Evolutionary conservation across 2,888 invertebrate genomes (phyloP).

Genomic region (Pollenia griseotomentosa): DNA sequence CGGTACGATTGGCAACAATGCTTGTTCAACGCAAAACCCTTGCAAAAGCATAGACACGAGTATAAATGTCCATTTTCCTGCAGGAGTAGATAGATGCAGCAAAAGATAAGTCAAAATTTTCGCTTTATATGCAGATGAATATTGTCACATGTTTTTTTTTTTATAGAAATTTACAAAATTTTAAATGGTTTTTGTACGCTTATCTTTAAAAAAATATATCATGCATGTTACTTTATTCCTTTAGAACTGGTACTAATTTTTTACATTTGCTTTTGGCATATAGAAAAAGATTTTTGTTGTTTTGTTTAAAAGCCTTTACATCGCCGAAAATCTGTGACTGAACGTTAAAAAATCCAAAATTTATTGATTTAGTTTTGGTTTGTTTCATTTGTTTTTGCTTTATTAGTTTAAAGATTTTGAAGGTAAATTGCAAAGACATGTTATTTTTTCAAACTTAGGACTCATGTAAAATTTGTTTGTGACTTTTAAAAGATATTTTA

Average conservation of each 20-base stretch:
- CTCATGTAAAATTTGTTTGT: too few species aligned
- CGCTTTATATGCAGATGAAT: constrained; percentile 38
- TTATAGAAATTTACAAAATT: neutral
- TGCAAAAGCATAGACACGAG: neutral
- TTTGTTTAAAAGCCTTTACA: neutral
- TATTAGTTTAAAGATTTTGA: neutral
- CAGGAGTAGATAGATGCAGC: neutral
- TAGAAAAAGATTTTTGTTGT: neutral
- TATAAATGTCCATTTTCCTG: constrained; percentile 3
- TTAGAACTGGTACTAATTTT: too few species aligned
- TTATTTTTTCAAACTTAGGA: too few species aligned
- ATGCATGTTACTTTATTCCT: neutral
- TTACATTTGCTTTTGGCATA: neutral
- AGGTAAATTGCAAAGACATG: neutral
- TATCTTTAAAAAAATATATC: neutral
- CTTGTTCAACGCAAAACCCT: constrained; percentile 19
- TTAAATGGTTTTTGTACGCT: neutral
- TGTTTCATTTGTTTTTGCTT: neutral
- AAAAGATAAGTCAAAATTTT: constrained; percentile 36
- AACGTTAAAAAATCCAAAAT: neutral
- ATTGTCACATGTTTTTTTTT: constrained; percentile 20
- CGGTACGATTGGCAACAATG: constrained; percentile 36
- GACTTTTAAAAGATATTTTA: too few species aligned
- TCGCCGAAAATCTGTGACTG: neutral
- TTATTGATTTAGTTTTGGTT: neutral